Evolutionary conservation across 2,113 vertebrate genomes (phyloP), one percentile per base, ranked within the genome.

Genomic region (Callocephalon fimbriatum): DNA sequence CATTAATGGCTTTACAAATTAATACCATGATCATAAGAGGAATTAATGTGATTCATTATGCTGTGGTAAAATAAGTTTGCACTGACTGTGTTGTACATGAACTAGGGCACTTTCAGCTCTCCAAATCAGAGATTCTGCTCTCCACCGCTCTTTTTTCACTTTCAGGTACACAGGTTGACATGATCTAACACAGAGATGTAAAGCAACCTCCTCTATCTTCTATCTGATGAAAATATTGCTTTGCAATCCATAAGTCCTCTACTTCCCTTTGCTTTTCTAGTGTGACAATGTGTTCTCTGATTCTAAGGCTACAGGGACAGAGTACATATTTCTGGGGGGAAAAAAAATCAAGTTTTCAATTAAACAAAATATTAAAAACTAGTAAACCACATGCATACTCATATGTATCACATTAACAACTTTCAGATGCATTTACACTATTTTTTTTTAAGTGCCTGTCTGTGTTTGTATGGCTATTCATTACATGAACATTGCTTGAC

Each of bases 1-100:
- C 42, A 53, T 77, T 95, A 83, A 92, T 83, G 20, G 7, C 72
- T 45, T 88, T 91, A 26, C 50, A 88, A 80, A 77, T 95, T 83
- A 86, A 42, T 67, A 50, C 58, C 10, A 77, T 73, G 32, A 56
- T 27, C 45, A n/a, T 74, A 87, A 35, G 12, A 77, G 47, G 12
- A 86, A 86, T 84, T 88, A 84, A 81, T 75, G 14, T 25, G 32
- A 91, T 59, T 91, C 29, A 32, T 67, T 11, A 67, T 59, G 50
- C 7, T 71, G 1, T 67, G 59, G 38, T 42, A 8, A 54, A 68
- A 32, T 48, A 73, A 44, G 23, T 66, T 86, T 76, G 7, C 53
- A 70, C 40, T 50, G 63, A 32, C 23, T 74, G 15, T 68, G 27
- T 54, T 51, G n/a, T 44, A 42, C 53, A 51, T 32, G 44, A 86